A percentile compares a stretch with the other conserved stretches of the same genome.
phyloP scores from a whole-genome alignment of 37 sponge, comb jelly and placozoan species.

The Corticium candelabrum region DNA sequence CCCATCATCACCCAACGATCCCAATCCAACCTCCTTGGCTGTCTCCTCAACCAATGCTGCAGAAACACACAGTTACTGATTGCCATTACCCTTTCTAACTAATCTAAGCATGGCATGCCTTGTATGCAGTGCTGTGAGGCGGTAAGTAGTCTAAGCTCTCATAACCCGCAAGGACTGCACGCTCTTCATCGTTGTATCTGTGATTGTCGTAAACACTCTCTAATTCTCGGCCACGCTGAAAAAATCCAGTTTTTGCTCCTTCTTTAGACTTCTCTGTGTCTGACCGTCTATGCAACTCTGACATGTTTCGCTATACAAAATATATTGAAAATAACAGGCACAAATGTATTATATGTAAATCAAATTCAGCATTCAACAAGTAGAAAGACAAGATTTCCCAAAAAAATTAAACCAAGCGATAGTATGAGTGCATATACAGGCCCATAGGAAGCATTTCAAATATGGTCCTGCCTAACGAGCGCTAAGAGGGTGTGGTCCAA shows the following conservation, averaged over 20 bases:
- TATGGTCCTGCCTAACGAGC: too few relatives aligned
- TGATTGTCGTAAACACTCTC: slow-evolving; percentile 21
- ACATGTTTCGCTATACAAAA: too few relatives aligned
- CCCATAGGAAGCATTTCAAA: too few relatives aligned
- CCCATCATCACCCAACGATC: slow-evolving; percentile 45
- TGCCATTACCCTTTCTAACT: background rate
- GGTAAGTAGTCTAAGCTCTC: slow-evolving; percentile 38
- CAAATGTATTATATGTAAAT: too few relatives aligned
- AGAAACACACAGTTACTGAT: slow-evolving; percentile 5
- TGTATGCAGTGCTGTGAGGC: slow-evolving; percentile 29
- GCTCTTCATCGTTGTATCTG: slow-evolving; percentile 15
- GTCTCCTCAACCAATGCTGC: slow-evolving; percentile 33
- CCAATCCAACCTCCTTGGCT: slow-evolving; percentile 36
- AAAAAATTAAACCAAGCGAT: too few relatives aligned
- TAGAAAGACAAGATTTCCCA: too few relatives aligned
- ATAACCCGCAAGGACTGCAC: slow-evolving; percentile 11
- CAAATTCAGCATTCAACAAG: too few relatives aligned
- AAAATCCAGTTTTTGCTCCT: slow-evolving; percentile 5
- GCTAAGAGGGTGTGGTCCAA: too few relatives aligned
- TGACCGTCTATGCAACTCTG: too few relatives aligned
- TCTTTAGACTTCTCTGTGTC: background rate
- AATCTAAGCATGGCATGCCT: background rate
- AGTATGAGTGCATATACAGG: too few relatives aligned
- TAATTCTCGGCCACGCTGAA: slow-evolving; percentile 33
- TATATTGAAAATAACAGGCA: too few relatives aligned